Percentiles rank a stretch among this genome's conserved stretches.
Evolutionary conservation across 2,113 vertebrate genomes (phyloP).

Genomic region (Perca schrenkii): DNA sequence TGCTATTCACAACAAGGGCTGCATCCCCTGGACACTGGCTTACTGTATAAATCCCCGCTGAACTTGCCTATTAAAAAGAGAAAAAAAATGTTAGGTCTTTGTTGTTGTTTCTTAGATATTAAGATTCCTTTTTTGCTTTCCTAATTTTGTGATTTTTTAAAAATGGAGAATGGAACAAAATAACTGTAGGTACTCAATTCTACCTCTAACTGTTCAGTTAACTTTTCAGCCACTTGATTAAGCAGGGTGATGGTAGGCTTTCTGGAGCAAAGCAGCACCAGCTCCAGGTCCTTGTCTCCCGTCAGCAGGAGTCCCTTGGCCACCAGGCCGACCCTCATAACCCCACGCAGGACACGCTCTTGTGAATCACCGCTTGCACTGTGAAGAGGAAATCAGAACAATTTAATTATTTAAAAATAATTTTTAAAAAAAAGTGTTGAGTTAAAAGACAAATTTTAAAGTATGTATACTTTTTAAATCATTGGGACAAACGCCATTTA

Average conservation of each 20-base stretch:
- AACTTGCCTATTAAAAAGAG: constrained; percentile 81
- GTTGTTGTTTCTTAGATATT: too few relatives aligned
- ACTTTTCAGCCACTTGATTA: constrained; percentile 89
- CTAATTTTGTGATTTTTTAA: neutral
- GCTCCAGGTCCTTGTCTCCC: constrained; percentile 93
- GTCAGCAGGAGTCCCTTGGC: constrained; percentile 96
- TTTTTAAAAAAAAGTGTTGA: neutral
- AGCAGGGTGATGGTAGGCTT: constrained; percentile 91
- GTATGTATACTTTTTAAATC: neutral
- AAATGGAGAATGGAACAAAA: neutral
- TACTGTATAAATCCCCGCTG: constrained; percentile 91
- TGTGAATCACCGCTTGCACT: constrained; percentile 14
- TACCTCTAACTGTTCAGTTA: constrained; percentile 91
- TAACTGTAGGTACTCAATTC: neutral
- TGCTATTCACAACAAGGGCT: constrained; percentile 89
- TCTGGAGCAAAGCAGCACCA: constrained; percentile 92
- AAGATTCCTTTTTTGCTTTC: too few relatives aligned
- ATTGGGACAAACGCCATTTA: neutral
- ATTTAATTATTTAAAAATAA: neutral
- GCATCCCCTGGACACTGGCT: constrained; percentile 87
- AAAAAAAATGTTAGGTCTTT: neutral
- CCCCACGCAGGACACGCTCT: constrained; percentile 88
- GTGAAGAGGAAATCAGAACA: neutral
- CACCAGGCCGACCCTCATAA: constrained; percentile 95
- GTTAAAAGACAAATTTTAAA: neutral